Conservation (phyloP, 2,113 vertebrate species). For the Oxygymnocypris stewartii region DNA sequence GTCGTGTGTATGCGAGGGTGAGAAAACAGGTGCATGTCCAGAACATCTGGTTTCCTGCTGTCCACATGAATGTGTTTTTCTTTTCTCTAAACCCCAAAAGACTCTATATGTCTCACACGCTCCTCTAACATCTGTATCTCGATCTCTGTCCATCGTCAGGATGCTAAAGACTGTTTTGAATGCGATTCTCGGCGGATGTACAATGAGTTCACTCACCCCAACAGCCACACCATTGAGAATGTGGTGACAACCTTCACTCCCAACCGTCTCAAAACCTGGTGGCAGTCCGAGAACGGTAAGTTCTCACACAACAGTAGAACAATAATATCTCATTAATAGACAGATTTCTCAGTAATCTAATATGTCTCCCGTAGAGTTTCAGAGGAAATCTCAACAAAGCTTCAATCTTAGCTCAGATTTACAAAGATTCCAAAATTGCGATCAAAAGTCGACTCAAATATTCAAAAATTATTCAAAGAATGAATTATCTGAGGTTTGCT, state of each 20-base stretch:
- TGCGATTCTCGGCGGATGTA: conserved; percentile 84
- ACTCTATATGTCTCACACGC: conserved; percentile 28
- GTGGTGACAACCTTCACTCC: conserved; percentile 91
- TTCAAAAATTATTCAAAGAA: background rate
- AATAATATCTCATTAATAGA: background rate
- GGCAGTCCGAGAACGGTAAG: conserved; percentile 95
- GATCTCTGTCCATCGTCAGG: conserved; percentile 75
- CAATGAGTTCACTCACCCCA: conserved; percentile 72
- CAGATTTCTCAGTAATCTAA: background rate
- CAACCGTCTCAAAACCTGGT: conserved; percentile 96
- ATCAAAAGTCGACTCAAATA: background rate
- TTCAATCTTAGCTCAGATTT: background rate
- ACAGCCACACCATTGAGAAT: conserved; percentile 91
- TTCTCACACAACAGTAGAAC: background rate
- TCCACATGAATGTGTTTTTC: conserved; percentile 59
- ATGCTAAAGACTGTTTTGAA: conserved; percentile 87
- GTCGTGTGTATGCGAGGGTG: background rate
- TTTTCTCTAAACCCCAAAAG: conserved; percentile 47
- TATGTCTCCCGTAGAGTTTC: background rate
- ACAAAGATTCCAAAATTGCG: background rate
- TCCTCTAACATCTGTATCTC: conserved; percentile 13
- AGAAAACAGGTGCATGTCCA: conserved; percentile 39
- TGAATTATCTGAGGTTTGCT: background rate
- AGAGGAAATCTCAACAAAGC: background rate
- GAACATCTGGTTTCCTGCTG: conserved; percentile 51